These are phyloP conservation scores for Drosophila novamexicana DNA, from an alignment of 1,140 invertebrate genomes.

Conservation along the genomic window DNA sequence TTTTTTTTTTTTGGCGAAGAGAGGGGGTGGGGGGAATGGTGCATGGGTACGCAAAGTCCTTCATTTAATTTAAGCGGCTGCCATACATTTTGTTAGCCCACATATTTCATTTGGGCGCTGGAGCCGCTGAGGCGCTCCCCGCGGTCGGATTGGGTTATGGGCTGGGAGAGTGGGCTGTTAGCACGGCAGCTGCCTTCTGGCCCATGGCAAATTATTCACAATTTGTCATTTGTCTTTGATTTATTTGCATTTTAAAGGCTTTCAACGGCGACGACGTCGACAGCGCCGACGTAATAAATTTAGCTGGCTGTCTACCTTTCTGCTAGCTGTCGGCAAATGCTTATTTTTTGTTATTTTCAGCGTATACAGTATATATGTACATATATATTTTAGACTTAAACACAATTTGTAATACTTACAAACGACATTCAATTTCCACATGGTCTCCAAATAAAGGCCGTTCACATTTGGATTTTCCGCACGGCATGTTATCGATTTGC, in stretches of 20 bases:
- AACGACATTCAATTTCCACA: constrained; percentile 94
- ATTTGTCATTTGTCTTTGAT: constrained; percentile 83
- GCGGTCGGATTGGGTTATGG: not conserved
- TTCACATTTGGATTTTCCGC: constrained; percentile 94
- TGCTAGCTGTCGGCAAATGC: constrained; percentile 71
- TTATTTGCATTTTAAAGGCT: constrained; percentile 83
- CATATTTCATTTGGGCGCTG: constrained; percentile 66
- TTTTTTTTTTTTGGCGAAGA: constrained; percentile 21
- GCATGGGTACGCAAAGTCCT: constrained; percentile 55
- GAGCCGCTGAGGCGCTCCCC: not conserved
- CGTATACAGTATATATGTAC: constrained; percentile 3
- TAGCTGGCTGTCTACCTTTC: constrained; percentile 75
- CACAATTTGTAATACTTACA: constrained; percentile 89
- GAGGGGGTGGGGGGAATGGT: not conserved
- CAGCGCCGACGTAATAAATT: constrained; percentile 80
- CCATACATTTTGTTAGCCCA: constrained; percentile 76
- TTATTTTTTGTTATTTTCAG: constrained; percentile 32
- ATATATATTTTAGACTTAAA: constrained; percentile 69
- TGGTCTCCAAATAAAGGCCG: constrained; percentile 91
- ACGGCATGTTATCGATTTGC: constrained; percentile 93
- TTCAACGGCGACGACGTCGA: constrained; percentile 70
- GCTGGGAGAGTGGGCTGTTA: not conserved
- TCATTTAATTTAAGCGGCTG: constrained; percentile 80
- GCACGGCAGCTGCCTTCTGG: constrained; percentile 54
- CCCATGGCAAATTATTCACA: constrained; percentile 81